Conservation (phyloP, 2,888 invertebrate genomes). For the Zeuzera pyrina region DNA sequence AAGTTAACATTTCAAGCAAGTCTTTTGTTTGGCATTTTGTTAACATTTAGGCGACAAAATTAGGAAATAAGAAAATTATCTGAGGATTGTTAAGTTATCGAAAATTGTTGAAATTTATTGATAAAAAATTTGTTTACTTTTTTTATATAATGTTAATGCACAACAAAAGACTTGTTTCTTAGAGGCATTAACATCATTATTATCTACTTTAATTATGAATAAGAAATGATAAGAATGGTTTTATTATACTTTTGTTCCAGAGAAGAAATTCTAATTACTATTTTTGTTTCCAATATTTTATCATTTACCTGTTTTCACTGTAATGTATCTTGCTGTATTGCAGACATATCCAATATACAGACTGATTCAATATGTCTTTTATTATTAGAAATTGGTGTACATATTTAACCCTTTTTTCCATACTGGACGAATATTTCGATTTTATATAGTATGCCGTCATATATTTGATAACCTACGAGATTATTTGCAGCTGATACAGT, state of each 20-base stretch:
- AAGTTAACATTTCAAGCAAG: slow-evolving; percentile 66
- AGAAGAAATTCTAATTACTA: slow-evolving; percentile 71
- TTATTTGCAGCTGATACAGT: too few species aligned
- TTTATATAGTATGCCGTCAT: too few species aligned
- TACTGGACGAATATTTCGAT: too few species aligned
- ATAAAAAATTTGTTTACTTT: slow-evolving; percentile 51
- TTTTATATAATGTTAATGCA: slow-evolving; percentile 49
- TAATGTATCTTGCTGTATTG: slow-evolving; percentile 74
- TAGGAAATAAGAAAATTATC: slow-evolving; percentile 66
- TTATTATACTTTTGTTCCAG: slow-evolving; percentile 71
- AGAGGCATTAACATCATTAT: slow-evolving; percentile 71
- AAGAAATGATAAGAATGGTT: slow-evolving; percentile 68
- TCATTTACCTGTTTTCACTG: slow-evolving; percentile 71
- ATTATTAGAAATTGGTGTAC: too few species aligned
- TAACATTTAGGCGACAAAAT: slow-evolving; percentile 70
- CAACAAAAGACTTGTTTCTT: slow-evolving; percentile 63
- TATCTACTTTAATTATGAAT: slow-evolving; percentile 65
- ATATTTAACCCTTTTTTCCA: too few species aligned
- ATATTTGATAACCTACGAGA: too few species aligned
- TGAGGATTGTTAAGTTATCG: slow-evolving; percentile 65
- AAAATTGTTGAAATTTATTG: slow-evolving; percentile 68
- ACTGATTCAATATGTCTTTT: slow-evolving; percentile 68
- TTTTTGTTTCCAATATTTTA: slow-evolving; percentile 73
- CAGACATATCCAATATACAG: slow-evolving; percentile 75
- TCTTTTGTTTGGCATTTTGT: slow-evolving; percentile 66